Evolutionary conservation across 1,140 invertebrate species (phyloP).

Genomic region (Wasmannia auropunctata): DNA sequence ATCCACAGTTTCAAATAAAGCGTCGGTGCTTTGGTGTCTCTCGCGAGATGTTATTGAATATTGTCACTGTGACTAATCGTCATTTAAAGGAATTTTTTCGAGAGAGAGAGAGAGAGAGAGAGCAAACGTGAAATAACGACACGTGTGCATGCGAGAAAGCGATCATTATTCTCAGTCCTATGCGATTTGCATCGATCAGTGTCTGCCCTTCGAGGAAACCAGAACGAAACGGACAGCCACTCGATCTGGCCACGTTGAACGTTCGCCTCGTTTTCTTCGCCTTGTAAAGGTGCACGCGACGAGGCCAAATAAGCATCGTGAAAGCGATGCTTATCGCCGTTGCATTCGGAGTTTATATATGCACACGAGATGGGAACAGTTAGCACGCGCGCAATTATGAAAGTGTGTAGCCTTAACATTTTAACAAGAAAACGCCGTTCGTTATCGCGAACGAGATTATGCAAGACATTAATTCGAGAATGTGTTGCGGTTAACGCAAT

Average conservation of each 20-base stretch:
- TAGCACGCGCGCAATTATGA: conserved; percentile 1
- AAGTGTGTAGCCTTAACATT: neutral
- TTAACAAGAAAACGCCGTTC: neutral
- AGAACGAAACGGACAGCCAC: neutral
- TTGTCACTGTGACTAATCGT: conserved; percentile 33
- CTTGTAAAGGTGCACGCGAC: conserved; percentile 3
- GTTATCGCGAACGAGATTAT: neutral
- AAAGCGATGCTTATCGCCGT: neutral
- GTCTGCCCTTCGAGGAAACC: neutral
- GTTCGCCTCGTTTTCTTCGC: neutral
- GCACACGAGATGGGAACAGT: neutral
- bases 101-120: no score
- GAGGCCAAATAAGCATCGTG: neutral
- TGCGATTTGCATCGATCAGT: conserved; percentile 33
- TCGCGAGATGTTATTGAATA: conserved; percentile 30
- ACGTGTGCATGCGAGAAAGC: conserved; percentile 25
- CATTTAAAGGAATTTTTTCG: conserved; percentile 18
- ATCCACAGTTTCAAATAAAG: neutral
- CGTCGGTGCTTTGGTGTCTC: neutral
- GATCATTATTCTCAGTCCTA: conserved; percentile 52
- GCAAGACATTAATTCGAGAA: neutral
- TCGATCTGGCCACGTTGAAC: neutral
- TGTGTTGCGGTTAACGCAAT: neutral
- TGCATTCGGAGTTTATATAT: neutral
- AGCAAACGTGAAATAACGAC: conserved; percentile 41